Percentiles rank a stretch among this genome's conserved stretches.
These are phyloP conservation scores for Toxotes chatareus DNA, from an alignment of 2,113 vertebrate species.

Conservation along the genomic window DNA sequence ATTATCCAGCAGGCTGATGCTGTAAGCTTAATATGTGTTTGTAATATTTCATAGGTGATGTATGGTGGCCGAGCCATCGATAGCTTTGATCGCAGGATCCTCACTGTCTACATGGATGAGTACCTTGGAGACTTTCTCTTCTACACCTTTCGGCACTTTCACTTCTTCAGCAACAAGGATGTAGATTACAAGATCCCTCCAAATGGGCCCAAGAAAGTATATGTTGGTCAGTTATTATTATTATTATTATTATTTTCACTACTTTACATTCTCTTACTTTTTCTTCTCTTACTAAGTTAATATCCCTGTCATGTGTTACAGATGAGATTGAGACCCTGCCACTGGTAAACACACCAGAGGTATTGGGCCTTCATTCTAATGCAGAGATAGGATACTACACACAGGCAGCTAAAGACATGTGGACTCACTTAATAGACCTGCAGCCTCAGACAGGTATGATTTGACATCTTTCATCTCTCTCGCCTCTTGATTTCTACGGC, in stretches of 20 bases:
- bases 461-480: background rate
- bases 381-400: slow-evolving; percentile 96
- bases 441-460: slow-evolving; percentile 93
- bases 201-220: slow-evolving; percentile 84
- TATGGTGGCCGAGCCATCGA: slow-evolving; percentile 94
- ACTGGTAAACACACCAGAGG: slow-evolving; percentile 90
- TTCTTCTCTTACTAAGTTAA: too few species aligned
- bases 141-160: slow-evolving; percentile 90
- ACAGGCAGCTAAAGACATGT: slow-evolving; percentile 90
- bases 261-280: background rate
- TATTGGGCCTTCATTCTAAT: slow-evolving; percentile 93
- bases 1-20: background rate
- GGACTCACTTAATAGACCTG: slow-evolving; percentile 91
- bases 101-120: slow-evolving; percentile 95
- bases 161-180: slow-evolving; percentile 89
- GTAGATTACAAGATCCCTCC: slow-evolving; percentile 91
- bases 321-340: slow-evolving; percentile 92
- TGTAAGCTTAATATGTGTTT: background rate
- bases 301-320: slow-evolving; percentile 65
- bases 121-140: slow-evolving; percentile 97
- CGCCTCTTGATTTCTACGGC: background rate
- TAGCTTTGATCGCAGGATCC: slow-evolving; percentile 95
- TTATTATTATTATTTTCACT: background rate
- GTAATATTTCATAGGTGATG: slow-evolving; percentile 89
- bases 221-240: slow-evolving; percentile 88